Base-by-base conservation (phyloP, 1,140 invertebrate genomes). In the Pseudachorutes palmiensis region DNA sequence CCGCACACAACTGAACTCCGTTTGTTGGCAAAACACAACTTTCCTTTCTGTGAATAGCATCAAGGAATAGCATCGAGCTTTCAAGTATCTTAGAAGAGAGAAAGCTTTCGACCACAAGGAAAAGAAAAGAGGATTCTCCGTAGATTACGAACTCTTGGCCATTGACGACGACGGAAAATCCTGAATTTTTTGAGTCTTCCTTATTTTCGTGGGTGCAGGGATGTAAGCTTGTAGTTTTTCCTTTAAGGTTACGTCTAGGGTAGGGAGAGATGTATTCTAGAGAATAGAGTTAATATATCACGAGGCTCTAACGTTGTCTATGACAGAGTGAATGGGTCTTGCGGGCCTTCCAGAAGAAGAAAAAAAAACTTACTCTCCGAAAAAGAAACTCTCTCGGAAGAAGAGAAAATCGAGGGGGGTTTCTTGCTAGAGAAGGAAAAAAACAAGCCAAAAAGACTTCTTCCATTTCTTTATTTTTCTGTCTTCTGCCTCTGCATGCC, bases 321-420 rank as follows among this genome's bases (percentile, higher is more conserved):
- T 77, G 77, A 77, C 77, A 78, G 75, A 70, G 68, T 75, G 75
- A 77, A 77, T 76, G 76, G 77, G 57, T 70, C 68, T 66, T 72
- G 68, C 62, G 70, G 65, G 68, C 68, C 67, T 68, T 22, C 70
- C 45, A 32, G 61, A 3, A 41, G 24, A 48, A 45, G 29, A 24
- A 19, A 41, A 29, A 26, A 41, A 41, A 36, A 60, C 3, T 12
- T 12, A 60, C 30, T 32, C 19, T 30, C 59, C 31, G 12, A 12
- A 26, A 61, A 61, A 61, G 30, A 61, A 29, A 57, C 64, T 58
- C 63, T 68, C 61, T 36, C 60, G 63, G 51, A 65, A 70, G 66
- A 60, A 55, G 62, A 68, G 67, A 70, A 70, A 70, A 63, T 70
- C 69, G 69, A 70, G 69, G 69, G 69, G 69, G 69, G n/a, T 61